phyloP scores from a whole-genome alignment of 2,113 vertebrate genomes.

The Caretta caretta region DNA sequence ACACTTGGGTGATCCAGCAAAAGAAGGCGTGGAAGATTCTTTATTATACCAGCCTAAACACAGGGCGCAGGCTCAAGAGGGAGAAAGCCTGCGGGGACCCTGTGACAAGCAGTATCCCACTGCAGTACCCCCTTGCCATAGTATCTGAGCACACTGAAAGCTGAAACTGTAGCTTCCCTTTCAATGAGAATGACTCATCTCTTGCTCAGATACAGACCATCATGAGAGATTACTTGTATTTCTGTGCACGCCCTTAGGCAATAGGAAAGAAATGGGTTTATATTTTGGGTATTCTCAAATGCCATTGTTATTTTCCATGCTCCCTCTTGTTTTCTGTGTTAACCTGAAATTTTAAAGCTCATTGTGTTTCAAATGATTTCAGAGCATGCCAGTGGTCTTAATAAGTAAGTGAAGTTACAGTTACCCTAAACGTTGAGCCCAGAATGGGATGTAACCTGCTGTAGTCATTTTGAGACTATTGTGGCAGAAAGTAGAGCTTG shows the following conservation, averaged over 20 bases:
- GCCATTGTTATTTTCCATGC: background rate
- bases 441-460: constrained; percentile 60
- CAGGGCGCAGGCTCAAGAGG: too few relatives aligned
- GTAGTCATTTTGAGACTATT: constrained; percentile 70
- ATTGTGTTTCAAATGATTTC: background rate
- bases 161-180: background rate
- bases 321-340: background rate
- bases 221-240: background rate
- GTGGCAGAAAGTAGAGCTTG: constrained; percentile 58
- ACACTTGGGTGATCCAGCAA: too few relatives aligned
- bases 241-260: background rate
- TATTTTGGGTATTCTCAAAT: background rate
- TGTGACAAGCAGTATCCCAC: background rate
- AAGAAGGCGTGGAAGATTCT: too few relatives aligned
- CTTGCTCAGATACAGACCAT: background rate
- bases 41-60: too few relatives aligned
- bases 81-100: too few relatives aligned
- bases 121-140: background rate
- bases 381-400: background rate
- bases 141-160: constrained; percentile 10
- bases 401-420: constrained; percentile 55
- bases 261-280: background rate
- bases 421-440: constrained; percentile 52
- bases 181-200: background rate
- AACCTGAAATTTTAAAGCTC: constrained; percentile 29